Base-by-base conservation (phyloP, 2,113 vertebrate genomes). In the Ceyx cyanopectus region DNA sequence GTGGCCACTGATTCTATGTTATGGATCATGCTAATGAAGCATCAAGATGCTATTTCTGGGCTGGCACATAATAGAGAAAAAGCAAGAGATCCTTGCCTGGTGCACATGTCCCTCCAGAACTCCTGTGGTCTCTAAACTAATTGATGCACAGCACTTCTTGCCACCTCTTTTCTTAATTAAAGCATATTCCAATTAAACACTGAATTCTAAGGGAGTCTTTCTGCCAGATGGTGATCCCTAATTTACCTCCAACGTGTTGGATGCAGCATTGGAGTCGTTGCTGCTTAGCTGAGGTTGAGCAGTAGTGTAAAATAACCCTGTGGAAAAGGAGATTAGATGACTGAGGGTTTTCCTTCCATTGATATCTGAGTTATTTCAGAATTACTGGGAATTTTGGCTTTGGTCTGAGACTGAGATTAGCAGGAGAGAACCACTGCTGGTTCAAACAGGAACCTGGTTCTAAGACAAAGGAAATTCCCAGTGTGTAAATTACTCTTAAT, bases 171-270 rank as follows among this genome's bases (percentile, higher is more conserved):
- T 92, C 95, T 97, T 97, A 97, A 97, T 97, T 96, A 96, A 96
- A 96, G 81, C 89, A 51, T 75, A 91, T 92, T 96, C 95, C 96
- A 96, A 96, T 98, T 97, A 85, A 96, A 95, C 96, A 93, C 53
- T 77, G 65, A 96, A 77, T 92, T 97, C 95, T 81, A 95, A 96
- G 91, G 95, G 92, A 96, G 53, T 68, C 78, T 96, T 94, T 87
- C 73, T 95, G 93, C 94, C 97, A 97, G 97, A 97, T 98, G 96
- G 97, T 85, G 95, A 89, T 95, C 96, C 94, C 87, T 97, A 93
- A 97, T 97, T 96, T 96, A 91, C 97, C 95, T 97, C 93, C n/a
- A 72, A 91, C 45, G 82, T 95, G 90, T 93, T 86, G 90, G 93
- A 61, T 94, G 86, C 79, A 75, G 89, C 75, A 72, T 34, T 37